Evolutionary conservation across 2,888 invertebrate genomes (phyloP).

Genomic region (Nymphalis polychloros): DNA sequence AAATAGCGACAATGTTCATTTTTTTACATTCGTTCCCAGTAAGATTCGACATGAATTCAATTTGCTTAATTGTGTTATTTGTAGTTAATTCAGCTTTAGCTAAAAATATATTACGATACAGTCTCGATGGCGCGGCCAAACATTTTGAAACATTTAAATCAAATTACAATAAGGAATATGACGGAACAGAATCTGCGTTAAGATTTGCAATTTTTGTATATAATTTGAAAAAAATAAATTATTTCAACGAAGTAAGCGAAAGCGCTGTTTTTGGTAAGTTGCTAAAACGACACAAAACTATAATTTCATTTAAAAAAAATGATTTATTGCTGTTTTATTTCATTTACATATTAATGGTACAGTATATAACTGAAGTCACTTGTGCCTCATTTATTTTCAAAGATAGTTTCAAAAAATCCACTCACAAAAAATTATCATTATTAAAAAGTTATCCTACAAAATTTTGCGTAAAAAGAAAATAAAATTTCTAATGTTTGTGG

Average conservation of each 20-base stretch:
- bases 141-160: slow-evolving; percentile 36
- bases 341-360: too few species aligned
- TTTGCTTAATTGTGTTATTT: background rate
- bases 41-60: background rate
- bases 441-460: too few species aligned
- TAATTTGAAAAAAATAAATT: slow-evolving; percentile 33
- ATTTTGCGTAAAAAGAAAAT: too few species aligned
- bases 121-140: slow-evolving; percentile 22
- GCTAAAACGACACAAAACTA: background rate
- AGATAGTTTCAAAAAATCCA: too few species aligned
- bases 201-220: slow-evolving; percentile 65
- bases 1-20: background rate
- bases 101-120: slow-evolving; percentile 16
- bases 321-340: too few species aligned
- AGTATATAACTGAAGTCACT: too few species aligned
- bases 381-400: too few species aligned
- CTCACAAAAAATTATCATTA: too few species aligned
- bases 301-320: too few species aligned
- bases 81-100: slow-evolving; percentile 2
- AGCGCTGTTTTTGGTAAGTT: slow-evolving; percentile 35
- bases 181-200: slow-evolving; percentile 87
- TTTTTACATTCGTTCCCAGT: background rate
- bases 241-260: slow-evolving; percentile 25
- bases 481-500: too few species aligned
- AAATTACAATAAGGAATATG: slow-evolving; percentile 34